A percentile compares a stretch with the other conserved stretches of the same genome.
phyloP scores from a whole-genome alignment of 2,113 vertebrate genomes.

The Gadus chalcogrammus region DNA sequence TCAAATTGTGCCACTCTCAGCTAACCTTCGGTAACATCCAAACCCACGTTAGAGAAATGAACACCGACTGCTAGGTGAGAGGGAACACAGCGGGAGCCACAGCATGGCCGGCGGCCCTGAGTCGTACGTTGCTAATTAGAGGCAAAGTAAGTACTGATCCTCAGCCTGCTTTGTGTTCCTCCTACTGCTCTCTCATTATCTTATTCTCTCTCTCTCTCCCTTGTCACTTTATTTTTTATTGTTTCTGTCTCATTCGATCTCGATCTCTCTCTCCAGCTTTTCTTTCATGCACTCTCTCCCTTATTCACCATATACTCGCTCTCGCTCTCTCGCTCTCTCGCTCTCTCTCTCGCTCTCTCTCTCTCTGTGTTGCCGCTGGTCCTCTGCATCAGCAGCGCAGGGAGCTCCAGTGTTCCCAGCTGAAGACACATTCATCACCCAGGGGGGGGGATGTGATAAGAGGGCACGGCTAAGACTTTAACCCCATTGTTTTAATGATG shows the following conservation, averaged over 20 bases:
- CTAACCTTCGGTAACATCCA: slow-evolving; percentile 26
- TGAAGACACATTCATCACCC: slow-evolving; percentile 56
- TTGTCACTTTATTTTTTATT: too few relatives aligned
- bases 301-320: neutral
- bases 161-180: slow-evolving; percentile 1
- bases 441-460: slow-evolving; percentile 56
- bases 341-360: too few relatives aligned
- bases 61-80: neutral
- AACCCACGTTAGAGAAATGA: slow-evolving; percentile 28
- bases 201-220: too few relatives aligned
- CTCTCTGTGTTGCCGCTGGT: slow-evolving; percentile 27
- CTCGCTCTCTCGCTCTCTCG: neutral
- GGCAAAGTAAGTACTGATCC: slow-evolving; percentile 26
- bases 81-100: slow-evolving; percentile 45
- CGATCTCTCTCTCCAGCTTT: too few relatives aligned
- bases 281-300: too few relatives aligned
- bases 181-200: neutral
- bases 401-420: slow-evolving; percentile 47
- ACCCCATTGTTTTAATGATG: slow-evolving; percentile 63
- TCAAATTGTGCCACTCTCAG: neutral
- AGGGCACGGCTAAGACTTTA: slow-evolving; percentile 59
- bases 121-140: slow-evolving; percentile 65
- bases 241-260: too few relatives aligned
- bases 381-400: slow-evolving; percentile 50
- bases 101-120: slow-evolving; percentile 38